These are phyloP conservation scores for Bellardia bayeri DNA, from an alignment of 2,888 invertebrate species.

Conservation along the genomic window DNA sequence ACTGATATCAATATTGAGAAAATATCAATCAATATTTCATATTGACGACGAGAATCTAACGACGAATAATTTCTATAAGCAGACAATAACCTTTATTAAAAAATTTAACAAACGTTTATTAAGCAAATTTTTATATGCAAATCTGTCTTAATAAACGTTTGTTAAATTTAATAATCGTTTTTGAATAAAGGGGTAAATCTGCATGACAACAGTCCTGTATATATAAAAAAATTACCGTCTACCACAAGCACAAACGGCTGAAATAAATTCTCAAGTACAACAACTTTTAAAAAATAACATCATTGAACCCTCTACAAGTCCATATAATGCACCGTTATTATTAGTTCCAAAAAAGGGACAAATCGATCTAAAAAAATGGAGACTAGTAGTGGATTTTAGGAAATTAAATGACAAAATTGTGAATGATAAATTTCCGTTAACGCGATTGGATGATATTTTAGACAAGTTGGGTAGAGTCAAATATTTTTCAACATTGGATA, in stretches of 20 bases:
- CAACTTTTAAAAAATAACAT: slow-evolving; percentile 11
- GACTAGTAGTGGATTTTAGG: not conserved
- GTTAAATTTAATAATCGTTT: no score
- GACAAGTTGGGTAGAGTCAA: slow-evolving; percentile 6
- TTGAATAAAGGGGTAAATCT: not conserved
- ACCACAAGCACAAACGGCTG: slow-evolving; percentile 13
- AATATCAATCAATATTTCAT: no score
- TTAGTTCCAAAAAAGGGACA: not conserved
- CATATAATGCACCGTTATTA: slow-evolving; percentile 29
- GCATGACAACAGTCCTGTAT: slow-evolving; percentile 5
- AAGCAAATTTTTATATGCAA: no score
- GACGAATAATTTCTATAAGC: no score
- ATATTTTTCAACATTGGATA: slow-evolving; percentile 17
- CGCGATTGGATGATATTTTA: slow-evolving; percentile 1
- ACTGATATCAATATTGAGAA: no score
- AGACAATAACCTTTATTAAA: no score
- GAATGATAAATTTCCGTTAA: not conserved
- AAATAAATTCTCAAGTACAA: slow-evolving; percentile 15
- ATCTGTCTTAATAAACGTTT: no score
- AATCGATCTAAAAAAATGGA: not conserved
- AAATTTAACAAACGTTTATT: no score
- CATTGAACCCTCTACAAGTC: slow-evolving; percentile 15
- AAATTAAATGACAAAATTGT: slow-evolving; percentile 16
- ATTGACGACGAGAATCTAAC: no score
- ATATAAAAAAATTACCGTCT: slow-evolving; percentile 22